Percentiles rank a stretch among this genome's conserved stretches.
These are phyloP conservation scores for Phacellophora camtschatica DNA, from an alignment of 30 jellyfish, hydroid and myxozoan genomes.

Conservation along the genomic window DNA sequence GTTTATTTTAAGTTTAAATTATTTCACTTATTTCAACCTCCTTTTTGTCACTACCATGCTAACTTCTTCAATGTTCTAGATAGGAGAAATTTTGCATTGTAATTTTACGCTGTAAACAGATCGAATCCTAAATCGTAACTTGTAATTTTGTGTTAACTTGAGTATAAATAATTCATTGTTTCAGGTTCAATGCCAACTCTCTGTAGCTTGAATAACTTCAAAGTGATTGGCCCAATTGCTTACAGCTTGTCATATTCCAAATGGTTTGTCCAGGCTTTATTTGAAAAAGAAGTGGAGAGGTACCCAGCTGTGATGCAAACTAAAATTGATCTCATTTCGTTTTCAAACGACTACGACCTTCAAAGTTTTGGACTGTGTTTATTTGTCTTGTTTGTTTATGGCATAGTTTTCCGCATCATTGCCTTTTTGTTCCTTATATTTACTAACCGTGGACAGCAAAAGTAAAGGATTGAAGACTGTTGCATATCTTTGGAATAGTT, in stretches of 20 bases:
- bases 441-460: slow-evolving; percentile 75
- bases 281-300: slow-evolving; percentile 66
- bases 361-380: slow-evolving; percentile 49
- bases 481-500: too few species aligned
- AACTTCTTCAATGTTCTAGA: too few species aligned
- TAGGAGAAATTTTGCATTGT: too few species aligned
- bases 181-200: slow-evolving; percentile 65
- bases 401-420: slow-evolving; percentile 43
- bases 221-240: slow-evolving; percentile 57
- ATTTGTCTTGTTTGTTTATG: slow-evolving; percentile 27
- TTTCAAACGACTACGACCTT: slow-evolving; percentile 31
- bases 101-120: too few species aligned
- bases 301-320: slow-evolving; percentile 63
- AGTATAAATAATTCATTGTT: too few species aligned
- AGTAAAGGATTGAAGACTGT: not conserved
- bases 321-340: slow-evolving; percentile 10
- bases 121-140: too few species aligned
- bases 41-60: too few species aligned
- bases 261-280: slow-evolving; percentile 77
- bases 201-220: slow-evolving; percentile 47
- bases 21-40: too few species aligned
- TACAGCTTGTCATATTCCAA: slow-evolving; percentile 69
- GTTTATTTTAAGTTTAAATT: too few species aligned
- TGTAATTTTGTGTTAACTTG: too few species aligned
- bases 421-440: slow-evolving; percentile 35